phyloP scores from a whole-genome alignment of 2,888 invertebrate genomes.

The Agrenia bidenticulata region DNA sequence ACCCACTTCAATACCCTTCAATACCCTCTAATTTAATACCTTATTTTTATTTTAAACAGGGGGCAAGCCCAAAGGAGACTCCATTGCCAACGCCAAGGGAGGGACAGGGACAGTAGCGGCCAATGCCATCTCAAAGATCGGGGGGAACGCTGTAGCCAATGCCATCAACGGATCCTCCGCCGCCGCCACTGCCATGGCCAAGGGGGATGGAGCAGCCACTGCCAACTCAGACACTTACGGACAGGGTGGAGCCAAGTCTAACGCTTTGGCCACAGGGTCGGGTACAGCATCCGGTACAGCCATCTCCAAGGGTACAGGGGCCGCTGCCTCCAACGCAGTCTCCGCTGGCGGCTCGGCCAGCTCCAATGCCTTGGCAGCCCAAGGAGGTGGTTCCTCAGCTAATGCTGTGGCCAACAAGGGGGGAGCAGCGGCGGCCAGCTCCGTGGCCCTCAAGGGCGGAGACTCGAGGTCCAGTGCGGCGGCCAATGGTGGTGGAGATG shows the following conservation, averaged over 20 bases:
- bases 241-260: constrained; percentile 12
- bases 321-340: constrained; percentile 17
- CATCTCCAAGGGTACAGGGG: constrained; percentile 11
- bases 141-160: constrained; percentile 16
- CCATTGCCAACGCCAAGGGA: constrained; percentile 24
- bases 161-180: constrained; percentile 24
- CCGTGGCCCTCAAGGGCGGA: constrained; percentile 18
- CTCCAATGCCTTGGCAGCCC: constrained; percentile 18
- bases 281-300: constrained; percentile 15
- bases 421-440: neutral
- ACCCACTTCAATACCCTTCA: too few species aligned
- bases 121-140: constrained; percentile 18
- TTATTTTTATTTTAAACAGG: too few species aligned
- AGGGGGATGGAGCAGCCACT: constrained; percentile 10
- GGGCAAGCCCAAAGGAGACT: constrained; percentile 1
- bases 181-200: constrained; percentile 3
- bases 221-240: constrained; percentile 20
- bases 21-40: too few species aligned
- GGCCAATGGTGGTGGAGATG: constrained; percentile 19
- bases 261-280: constrained; percentile 10
- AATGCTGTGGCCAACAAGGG: constrained; percentile 18
- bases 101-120: constrained; percentile 6
- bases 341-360: constrained; percentile 8
- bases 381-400: constrained; percentile 6
- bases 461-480: constrained; percentile 2